These are phyloP conservation scores for Steatocranus sp. DNA, from an alignment of 2,797 vertebrate species.

Conservation along the genomic window DNA sequence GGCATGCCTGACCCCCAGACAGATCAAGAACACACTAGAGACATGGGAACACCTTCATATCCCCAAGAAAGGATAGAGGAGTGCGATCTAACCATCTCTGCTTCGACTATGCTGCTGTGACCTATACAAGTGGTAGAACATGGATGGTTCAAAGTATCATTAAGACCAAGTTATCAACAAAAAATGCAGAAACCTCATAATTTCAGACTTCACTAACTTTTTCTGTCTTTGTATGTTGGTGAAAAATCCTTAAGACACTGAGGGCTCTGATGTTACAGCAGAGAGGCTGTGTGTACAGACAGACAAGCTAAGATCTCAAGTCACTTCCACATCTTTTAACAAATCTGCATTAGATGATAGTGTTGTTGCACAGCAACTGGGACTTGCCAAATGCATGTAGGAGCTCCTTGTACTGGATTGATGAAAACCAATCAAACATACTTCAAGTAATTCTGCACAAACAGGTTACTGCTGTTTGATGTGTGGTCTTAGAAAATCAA, in stretches of 20 bases:
- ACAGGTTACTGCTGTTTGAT: conserved; percentile 32
- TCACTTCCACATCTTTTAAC: neutral
- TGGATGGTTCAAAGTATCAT: neutral
- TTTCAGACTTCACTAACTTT: neutral
- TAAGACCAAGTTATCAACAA: neutral
- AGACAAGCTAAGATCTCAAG: neutral
- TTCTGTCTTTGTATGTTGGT: neutral
- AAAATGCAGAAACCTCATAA: neutral
- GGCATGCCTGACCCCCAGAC: neutral
- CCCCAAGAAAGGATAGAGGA: neutral
- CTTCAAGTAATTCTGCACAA: conserved; percentile 20
- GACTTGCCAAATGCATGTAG: neutral
- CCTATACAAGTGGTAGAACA: neutral
- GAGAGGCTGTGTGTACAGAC: neutral
- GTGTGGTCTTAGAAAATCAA: conserved; percentile 10
- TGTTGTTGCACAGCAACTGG: conserved; percentile 1
- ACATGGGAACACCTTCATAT: neutral
- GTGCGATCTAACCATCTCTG: neutral
- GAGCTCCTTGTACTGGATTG: neutral
- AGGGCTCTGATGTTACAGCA: neutral
- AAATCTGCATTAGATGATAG: neutral
- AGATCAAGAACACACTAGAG: neutral
- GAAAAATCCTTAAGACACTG: neutral
- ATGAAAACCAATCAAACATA: conserved; percentile 18
- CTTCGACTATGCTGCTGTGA: neutral